Conservation (phyloP, 2,888 invertebrate species). For the Antheraea yamamai region DNA sequence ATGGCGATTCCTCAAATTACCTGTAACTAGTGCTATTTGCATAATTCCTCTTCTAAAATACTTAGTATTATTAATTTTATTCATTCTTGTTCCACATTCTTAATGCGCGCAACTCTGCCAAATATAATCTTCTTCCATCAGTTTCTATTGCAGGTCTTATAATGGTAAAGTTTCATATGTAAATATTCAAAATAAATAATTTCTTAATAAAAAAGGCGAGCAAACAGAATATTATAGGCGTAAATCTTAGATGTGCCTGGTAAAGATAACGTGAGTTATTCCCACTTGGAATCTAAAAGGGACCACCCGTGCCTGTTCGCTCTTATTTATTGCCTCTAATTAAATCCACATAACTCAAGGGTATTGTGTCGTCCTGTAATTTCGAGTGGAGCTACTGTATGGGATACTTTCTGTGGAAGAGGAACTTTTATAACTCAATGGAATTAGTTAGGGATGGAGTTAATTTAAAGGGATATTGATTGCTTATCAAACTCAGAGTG, state of each 20-base stretch:
- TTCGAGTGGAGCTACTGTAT: constrained; percentile 8
- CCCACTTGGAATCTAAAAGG: constrained; percentile 18
- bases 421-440: background rate
- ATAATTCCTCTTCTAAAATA: no score
- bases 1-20: no score
- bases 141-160: background rate
- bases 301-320: constrained; percentile 64
- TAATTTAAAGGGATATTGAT: background rate
- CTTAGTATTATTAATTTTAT: no score
- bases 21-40: no score
- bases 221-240: background rate
- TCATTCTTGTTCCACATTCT: no score
- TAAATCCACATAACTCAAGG: constrained; percentile 70
- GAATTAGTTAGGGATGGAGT: background rate
- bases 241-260: constrained; percentile 5
- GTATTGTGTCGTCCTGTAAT: constrained; percentile 5
- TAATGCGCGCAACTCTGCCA: no score
- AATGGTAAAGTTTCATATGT: background rate
- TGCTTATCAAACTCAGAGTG: background rate
- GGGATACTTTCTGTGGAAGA: background rate
- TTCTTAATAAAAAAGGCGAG: background rate
- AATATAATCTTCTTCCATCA: no score
- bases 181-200: background rate
- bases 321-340: constrained; percentile 78
- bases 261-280: constrained; percentile 9